A percentile compares a stretch with the other conserved stretches of the same genome.
These are phyloP conservation scores for Slavum lentiscoides DNA, from an alignment of 2,888 invertebrate genomes.

Conservation along the genomic window DNA sequence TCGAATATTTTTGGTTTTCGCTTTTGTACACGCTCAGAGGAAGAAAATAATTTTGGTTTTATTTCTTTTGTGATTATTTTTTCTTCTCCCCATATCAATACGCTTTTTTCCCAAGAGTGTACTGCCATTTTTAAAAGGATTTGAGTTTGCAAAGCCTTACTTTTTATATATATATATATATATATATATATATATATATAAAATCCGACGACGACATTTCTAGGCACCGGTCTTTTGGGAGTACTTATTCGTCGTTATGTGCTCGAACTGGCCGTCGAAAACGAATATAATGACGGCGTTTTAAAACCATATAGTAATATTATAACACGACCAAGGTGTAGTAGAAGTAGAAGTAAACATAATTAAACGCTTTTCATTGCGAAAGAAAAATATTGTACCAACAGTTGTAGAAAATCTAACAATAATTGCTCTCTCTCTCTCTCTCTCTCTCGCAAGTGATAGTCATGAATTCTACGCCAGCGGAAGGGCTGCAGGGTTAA, in stretches of 20 bases:
- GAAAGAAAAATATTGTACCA: no score
- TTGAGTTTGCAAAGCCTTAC: not conserved
- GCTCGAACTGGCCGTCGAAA: no score
- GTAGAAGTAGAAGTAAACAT: not conserved
- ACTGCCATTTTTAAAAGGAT: not conserved
- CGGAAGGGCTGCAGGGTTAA: no score
- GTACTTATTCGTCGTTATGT: not conserved
- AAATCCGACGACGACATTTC: conserved; percentile 5
- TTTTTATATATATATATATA: conserved; percentile 13
- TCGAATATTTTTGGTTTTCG: no score
- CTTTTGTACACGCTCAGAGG: no score
- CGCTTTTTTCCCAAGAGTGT: conserved; percentile 5
- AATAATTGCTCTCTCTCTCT: no score
- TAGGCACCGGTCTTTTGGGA: conserved; percentile 2
- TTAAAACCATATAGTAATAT: not conserved
- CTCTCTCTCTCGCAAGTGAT: no score
- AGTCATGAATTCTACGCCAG: no score
- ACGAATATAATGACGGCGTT: not conserved
- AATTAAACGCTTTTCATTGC: not conserved
- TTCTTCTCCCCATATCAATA: not conserved
- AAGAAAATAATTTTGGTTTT: not conserved
- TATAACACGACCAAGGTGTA: not conserved
- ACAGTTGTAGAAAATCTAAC: no score
- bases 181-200: no score
- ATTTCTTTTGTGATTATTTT: not conserved